Evolutionary conservation across 2,888 invertebrate species (phyloP).

Genomic region (Esperia sulphurella): DNA sequence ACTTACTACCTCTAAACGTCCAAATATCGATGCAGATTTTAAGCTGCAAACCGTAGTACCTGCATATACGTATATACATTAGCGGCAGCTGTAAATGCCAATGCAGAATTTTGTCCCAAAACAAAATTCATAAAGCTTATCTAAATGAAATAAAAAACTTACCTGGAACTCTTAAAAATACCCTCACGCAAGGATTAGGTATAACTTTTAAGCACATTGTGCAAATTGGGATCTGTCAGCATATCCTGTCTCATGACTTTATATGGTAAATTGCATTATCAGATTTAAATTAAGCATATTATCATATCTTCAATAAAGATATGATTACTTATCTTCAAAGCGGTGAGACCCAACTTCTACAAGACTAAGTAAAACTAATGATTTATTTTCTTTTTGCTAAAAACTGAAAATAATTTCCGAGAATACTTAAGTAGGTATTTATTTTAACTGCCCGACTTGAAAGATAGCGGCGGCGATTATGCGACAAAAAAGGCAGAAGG

Average conservation of each 20-base stretch:
- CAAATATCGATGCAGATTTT: too few relatives aligned
- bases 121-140: too few relatives aligned
- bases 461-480: constrained; percentile 55
- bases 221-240: not conserved
- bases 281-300: not conserved
- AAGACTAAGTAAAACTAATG: not conserved
- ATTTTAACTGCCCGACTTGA: constrained; percentile 40
- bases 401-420: constrained; percentile 3
- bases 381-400: not conserved
- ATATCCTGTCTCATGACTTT: not conserved
- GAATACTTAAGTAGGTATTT: constrained; percentile 24
- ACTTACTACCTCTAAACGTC: too few relatives aligned
- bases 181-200: too few relatives aligned
- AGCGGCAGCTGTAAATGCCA: too few relatives aligned
- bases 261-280: not conserved
- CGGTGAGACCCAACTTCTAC: too few relatives aligned
- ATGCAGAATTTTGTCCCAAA: too few relatives aligned
- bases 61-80: too few relatives aligned
- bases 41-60: too few relatives aligned
- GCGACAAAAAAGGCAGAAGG: constrained; percentile 47
- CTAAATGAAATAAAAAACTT: too few relatives aligned
- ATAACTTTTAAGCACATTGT: not conserved
- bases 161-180: too few relatives aligned
- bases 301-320: not conserved
- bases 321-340: not conserved